These are phyloP conservation scores for Xestoiulus laeticollis DNA, from an alignment of 2,888 invertebrate genomes.

Conservation along the genomic window DNA sequence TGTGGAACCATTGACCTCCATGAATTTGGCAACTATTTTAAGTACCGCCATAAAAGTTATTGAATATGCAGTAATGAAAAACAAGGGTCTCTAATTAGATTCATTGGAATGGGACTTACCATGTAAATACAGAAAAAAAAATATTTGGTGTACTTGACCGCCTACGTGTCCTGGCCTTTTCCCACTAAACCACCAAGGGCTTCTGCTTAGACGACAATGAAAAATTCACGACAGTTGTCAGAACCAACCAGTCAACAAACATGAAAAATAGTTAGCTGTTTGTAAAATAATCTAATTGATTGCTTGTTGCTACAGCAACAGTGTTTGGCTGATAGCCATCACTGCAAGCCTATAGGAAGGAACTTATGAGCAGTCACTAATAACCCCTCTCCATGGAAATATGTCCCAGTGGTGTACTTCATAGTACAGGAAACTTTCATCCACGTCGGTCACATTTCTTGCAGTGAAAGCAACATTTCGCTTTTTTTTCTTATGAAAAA, in stretches of 20 bases:
- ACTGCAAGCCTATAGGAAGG: constrained; percentile 16
- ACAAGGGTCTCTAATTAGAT: neutral
- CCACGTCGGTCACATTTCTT: constrained; percentile 18
- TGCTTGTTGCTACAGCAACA: constrained; percentile 37
- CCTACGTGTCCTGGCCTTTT: neutral
- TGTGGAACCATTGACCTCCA: neutral
- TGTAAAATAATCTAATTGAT: constrained; percentile 28
- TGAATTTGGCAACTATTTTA: neutral
- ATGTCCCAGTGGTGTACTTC: constrained; percentile 28
- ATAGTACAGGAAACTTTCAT: constrained; percentile 6
- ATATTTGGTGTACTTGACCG: neutral
- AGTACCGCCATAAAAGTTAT: neutral
- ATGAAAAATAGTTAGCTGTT: constrained; percentile 31
- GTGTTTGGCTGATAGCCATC: neutral
- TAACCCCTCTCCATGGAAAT: constrained; percentile 34
- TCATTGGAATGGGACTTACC: neutral
- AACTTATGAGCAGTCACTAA: constrained; percentile 11
- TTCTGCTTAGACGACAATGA: constrained; percentile 3
- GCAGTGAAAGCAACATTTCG: neutral
- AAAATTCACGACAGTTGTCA: constrained; percentile 34
- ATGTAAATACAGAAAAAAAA: neutral
- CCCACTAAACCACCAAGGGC: constrained; percentile 5
- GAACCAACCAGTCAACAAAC: constrained; percentile 11
- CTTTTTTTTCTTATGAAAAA: neutral
- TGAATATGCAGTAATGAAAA: neutral